Base-by-base conservation (phyloP, 2,888 invertebrate species). In the Stenodera caucasica region DNA sequence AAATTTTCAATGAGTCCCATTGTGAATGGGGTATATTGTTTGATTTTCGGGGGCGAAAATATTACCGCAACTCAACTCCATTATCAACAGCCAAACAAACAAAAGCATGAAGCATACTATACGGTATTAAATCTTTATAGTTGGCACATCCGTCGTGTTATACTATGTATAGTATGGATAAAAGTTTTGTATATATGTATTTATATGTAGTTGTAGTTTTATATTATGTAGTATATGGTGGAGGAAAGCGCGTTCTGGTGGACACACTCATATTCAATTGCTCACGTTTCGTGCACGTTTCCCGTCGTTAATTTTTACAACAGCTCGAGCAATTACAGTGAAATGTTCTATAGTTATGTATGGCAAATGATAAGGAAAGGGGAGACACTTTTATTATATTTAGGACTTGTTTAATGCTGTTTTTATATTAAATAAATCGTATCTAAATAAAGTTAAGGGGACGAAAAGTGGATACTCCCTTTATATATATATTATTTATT, bases 221-320 rank as follows among this genome's bases (percentile, higher is more conserved):
- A 5, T 53, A 9, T 35, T 18, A 15, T 55, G 23, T 55, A n/a
- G 15, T 55, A 30, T 40, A 55, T 55, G 29, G 40, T 55, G 52
- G 32, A 52, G 52, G 52, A 57, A 30, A 63, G 53, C 64, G 66
- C 71, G 73, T 72, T 71, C 72, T 71, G 72, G 64, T 71, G 72
- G 76, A 76, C 73, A 75, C 75, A 75, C 75, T 75, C 75, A 75
- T 76, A 77, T 78, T 78, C 77, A 78, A 78, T 78, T 77, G 77
- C 76, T 73, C 77, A 77, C 77, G 77, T 77, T 78, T 75, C 76
- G 72, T 75, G 75, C 76, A 74, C 77, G 77, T 78, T 79, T 79
- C 79, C 79, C 76, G 78, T 79, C 79, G 77, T 79, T 80, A 79
- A 78, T 79, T 79, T 80, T 80, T 79, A 79, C 76, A 45, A 45